Conservation (phyloP, 2,797 vertebrate genomes). For the Botia almorhae region DNA sequence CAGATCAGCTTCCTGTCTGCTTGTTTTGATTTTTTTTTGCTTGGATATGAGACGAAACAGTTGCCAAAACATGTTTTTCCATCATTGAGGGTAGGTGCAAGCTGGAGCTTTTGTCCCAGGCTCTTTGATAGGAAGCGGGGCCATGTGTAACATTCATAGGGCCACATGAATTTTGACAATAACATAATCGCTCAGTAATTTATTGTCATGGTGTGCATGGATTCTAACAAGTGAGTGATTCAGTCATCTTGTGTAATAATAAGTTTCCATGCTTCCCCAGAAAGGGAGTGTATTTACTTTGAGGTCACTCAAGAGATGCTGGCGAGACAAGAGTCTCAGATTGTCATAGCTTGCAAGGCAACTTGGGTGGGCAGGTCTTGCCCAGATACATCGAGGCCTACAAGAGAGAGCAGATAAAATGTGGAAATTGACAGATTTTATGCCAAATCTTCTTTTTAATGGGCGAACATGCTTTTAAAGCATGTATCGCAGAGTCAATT, state of each 20-base stretch:
- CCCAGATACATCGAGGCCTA: conserved; percentile 64
- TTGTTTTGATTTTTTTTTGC: conserved; percentile 72
- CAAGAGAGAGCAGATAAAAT: conserved; percentile 62
- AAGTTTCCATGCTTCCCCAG: conserved; percentile 63
- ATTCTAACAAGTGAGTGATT: conserved; percentile 72
- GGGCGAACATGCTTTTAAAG: conserved; percentile 58
- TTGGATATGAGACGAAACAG: conserved; percentile 71
- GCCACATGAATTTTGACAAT: no score
- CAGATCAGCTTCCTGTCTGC: conserved; percentile 70
- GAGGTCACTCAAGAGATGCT: conserved; percentile 72
- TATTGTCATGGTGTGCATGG: conserved; percentile 66
- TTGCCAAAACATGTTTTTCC: conserved; percentile 68
- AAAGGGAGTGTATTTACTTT: conserved; percentile 78
- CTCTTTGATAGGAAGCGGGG: no score
- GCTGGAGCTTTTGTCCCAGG: no score
- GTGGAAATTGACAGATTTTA: conserved; percentile 71
- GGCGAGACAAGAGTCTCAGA: conserved; percentile 70
- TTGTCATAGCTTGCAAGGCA: conserved; percentile 61
- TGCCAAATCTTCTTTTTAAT: conserved; percentile 75
- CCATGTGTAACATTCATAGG: no score
- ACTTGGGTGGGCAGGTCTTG: conserved; percentile 78
- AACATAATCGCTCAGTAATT: conserved; percentile 76
- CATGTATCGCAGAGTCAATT: conserved; percentile 62
- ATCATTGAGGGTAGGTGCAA: no score
- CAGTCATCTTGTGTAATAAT: conserved; percentile 67